phyloP scores from a whole-genome alignment of 2,888 invertebrate genomes.

The Hermaeophaga mercurialis region DNA sequence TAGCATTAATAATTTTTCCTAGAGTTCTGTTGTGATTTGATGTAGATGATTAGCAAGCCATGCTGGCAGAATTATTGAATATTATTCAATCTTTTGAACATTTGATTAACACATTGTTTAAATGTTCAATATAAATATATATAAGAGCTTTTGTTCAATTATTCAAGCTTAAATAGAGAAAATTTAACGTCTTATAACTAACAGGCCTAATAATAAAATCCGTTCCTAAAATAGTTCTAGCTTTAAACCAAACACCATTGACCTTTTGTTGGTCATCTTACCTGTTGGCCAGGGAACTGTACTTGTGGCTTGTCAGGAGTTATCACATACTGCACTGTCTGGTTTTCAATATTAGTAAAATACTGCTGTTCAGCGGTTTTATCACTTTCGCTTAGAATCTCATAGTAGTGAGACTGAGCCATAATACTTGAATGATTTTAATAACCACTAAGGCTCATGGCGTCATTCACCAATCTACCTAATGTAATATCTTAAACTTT shows the following conservation, averaged over 20 bases:
- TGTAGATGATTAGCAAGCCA: no score
- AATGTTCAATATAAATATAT: no score
- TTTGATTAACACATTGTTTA: no score
- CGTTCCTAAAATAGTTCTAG: no score
- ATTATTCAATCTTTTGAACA: no score
- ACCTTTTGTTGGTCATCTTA: slow-evolving; percentile 27
- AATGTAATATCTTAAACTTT: neutral
- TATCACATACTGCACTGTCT: slow-evolving; percentile 53
- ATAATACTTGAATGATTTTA: slow-evolving; percentile 54
- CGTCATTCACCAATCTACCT: neutral
- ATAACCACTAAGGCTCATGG: slow-evolving; percentile 10
- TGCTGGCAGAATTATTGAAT: no score
- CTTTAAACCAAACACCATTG: slow-evolving; percentile 2
- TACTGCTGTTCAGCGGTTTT: slow-evolving; percentile 65
- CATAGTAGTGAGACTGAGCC: slow-evolving; percentile 68
- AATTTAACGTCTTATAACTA: no score
- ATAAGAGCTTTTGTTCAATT: no score
- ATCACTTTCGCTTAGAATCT: slow-evolving; percentile 64
- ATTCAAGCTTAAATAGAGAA: no score
- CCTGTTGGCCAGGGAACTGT: slow-evolving; percentile 50
- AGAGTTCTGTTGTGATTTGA: no score
- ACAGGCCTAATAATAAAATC: no score
- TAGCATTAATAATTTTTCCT: no score
- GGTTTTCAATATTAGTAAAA: slow-evolving; percentile 65
- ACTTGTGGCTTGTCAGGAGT: slow-evolving; percentile 46